These are phyloP conservation scores for Lepidochitona cinerea DNA, from an alignment of 2,888 invertebrate genomes.

Conservation along the genomic window DNA sequence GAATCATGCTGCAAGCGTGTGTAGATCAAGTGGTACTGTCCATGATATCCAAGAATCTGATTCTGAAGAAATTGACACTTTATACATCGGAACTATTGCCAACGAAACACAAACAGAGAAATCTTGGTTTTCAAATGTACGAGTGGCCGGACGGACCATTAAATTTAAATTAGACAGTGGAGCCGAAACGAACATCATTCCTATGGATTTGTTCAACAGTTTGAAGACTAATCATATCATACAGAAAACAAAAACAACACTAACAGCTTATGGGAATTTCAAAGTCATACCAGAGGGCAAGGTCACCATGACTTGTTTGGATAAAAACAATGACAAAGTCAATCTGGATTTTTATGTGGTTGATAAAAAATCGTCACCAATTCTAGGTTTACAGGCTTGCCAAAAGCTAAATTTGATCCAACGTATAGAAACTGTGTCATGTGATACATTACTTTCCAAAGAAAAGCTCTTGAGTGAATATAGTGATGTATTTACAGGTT, in stretches of 20 bases:
- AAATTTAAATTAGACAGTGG: conserved; percentile 28
- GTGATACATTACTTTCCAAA: not conserved
- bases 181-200: conserved; percentile 26
- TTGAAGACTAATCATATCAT: not conserved
- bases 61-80: not conserved
- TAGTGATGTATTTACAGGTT: not conserved
- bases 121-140: conserved; percentile 15
- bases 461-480: not conserved
- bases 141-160: conserved; percentile 8
- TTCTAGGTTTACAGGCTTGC: not conserved
- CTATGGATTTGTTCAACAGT: not conserved
- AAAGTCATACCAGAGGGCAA: not conserved
- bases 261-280: not conserved
- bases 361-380: not conserved
- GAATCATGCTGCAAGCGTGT: conserved; percentile 20
- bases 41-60: not conserved
- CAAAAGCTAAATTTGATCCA: not conserved
- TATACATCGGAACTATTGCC: not conserved
- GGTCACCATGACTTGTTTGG: not conserved
- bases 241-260: not conserved
- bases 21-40: not conserved
- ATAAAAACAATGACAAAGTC: not conserved
- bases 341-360: not conserved
- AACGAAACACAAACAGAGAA: not conserved
- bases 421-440: not conserved